Evolutionary conservation across 1,140 invertebrate genomes (phyloP).

Genomic region (Kradibia gibbosae): DNA sequence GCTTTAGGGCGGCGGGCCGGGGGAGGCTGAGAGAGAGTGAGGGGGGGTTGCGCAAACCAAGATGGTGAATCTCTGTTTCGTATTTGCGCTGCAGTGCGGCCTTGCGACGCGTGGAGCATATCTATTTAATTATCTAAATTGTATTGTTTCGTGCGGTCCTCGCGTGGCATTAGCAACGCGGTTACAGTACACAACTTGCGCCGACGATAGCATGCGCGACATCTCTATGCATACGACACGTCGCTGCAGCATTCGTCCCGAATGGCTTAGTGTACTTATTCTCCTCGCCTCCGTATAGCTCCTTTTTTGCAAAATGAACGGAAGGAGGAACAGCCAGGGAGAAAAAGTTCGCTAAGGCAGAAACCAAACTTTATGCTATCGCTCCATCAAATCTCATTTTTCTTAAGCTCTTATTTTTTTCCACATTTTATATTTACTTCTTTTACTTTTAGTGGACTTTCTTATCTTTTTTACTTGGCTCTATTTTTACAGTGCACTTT

Average conservation of each 20-base stretch:
- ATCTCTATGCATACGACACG: conserved; percentile 15
- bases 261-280: conserved; percentile 28
- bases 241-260: conserved; percentile 24
- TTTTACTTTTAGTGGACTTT: neutral
- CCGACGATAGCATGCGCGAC: conserved; percentile 46
- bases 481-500: conserved; percentile 19
- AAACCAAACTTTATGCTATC: conserved; percentile 43
- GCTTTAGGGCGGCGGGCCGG: too few species aligned
- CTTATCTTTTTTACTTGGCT: conserved; percentile 45
- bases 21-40: neutral
- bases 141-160: conserved; percentile 55
- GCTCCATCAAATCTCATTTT: conserved; percentile 46
- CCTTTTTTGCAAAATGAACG: conserved; percentile 33
- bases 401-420: conserved; percentile 23
- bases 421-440: neutral
- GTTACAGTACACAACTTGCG: conserved; percentile 1
- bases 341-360: conserved; percentile 1
- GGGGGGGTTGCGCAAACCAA: conserved; percentile 34
- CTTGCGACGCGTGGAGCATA: conserved; percentile 49
- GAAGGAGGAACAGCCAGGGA: conserved; percentile 6
- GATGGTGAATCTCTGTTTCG: conserved; percentile 28
- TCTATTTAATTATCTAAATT: conserved; percentile 66
- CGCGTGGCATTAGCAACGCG: conserved; percentile 13
- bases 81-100: conserved; percentile 21
- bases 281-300: neutral